Conservation (phyloP, 1,140 invertebrate genomes). For the Caerostris darwini region DNA sequence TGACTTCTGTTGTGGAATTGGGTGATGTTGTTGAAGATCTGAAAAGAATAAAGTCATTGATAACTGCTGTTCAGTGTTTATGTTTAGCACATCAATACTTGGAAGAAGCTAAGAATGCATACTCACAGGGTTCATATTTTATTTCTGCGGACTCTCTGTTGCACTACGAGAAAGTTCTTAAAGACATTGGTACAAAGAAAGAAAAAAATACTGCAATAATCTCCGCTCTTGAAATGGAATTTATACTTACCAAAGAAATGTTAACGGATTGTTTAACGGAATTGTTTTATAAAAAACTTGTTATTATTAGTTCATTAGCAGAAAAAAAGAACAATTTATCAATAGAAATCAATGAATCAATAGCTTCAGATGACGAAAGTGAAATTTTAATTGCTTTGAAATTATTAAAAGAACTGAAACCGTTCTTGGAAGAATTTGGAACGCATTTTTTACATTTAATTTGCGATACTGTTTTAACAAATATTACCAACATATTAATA, state of each 20-base stretch:
- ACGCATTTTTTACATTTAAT: slow-evolving; percentile 80
- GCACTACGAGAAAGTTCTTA: slow-evolving; percentile 79
- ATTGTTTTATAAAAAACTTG: slow-evolving; percentile 80
- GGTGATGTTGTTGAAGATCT: slow-evolving; percentile 80
- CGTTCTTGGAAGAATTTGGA: slow-evolving; percentile 80
- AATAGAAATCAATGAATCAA: slow-evolving; percentile 16
- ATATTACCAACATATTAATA: neutral
- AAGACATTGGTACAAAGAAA: slow-evolving; percentile 77
- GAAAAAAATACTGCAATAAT: slow-evolving; percentile 80
- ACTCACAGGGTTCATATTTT: slow-evolving; percentile 79
- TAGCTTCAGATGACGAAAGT: slow-evolving; percentile 54
- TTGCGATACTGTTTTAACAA: slow-evolving; percentile 70
- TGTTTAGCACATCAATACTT: slow-evolving; percentile 80
- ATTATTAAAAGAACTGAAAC: slow-evolving; percentile 79
- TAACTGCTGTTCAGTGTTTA: slow-evolving; percentile 80
- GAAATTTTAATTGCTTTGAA: slow-evolving; percentile 80
- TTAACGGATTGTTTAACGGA: slow-evolving; percentile 80
- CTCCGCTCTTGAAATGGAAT: slow-evolving; percentile 80
- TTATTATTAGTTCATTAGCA: slow-evolving; percentile 79
- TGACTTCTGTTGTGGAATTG: slow-evolving; percentile 81
- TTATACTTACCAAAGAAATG: slow-evolving; percentile 80
- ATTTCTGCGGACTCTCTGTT: slow-evolving; percentile 79
- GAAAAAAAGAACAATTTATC: slow-evolving; percentile 47
- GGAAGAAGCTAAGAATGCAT: slow-evolving; percentile 78
- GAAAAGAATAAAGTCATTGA: slow-evolving; percentile 79